Conservation (phyloP, 2,113 vertebrate genomes). For the Puma concolor region DNA sequence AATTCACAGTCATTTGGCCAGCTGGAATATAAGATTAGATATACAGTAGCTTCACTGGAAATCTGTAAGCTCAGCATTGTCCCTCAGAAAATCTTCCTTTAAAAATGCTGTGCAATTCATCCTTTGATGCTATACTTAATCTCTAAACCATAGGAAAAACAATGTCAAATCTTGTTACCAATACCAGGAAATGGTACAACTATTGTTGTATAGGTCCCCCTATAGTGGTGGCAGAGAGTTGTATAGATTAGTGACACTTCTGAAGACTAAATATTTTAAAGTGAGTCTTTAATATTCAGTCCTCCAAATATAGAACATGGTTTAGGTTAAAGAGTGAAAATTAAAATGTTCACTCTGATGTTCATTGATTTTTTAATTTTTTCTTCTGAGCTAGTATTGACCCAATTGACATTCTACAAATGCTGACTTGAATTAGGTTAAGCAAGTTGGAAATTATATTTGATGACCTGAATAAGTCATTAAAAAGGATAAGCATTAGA, state of each 20-base stretch:
- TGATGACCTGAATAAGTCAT: conserved; percentile 63
- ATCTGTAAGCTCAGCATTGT: conserved; percentile 58
- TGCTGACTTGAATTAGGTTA: conserved; percentile 68
- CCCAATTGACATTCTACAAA: conserved; percentile 61
- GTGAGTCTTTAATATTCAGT: not conserved
- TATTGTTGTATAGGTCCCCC: not conserved
- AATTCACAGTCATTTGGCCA: conserved; percentile 45
- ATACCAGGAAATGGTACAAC: not conserved
- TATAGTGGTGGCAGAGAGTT: not conserved
- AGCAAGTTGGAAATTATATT: conserved; percentile 66
- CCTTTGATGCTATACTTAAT: not conserved
- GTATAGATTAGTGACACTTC: not conserved
- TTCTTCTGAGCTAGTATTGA: conserved; percentile 71
- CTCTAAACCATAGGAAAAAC: conserved; percentile 1
- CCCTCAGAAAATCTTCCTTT: conserved; percentile 46
- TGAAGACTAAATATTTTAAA: conserved; percentile 43
- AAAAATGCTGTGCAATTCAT: not conserved
- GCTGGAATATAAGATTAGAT: conserved; percentile 61
- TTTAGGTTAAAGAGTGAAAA: conserved; percentile 59
- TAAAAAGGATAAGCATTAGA: conserved; percentile 50
- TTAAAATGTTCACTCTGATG: conserved; percentile 51
- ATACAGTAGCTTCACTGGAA: conserved; percentile 12
- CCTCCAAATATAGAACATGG: conserved; percentile 35
- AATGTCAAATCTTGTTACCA: conserved; percentile 13
- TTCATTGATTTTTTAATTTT: conserved; percentile 73